phyloP scores from a whole-genome alignment of 2,797 vertebrate genomes.

The Tokudaia tokunoshimensis region DNA sequence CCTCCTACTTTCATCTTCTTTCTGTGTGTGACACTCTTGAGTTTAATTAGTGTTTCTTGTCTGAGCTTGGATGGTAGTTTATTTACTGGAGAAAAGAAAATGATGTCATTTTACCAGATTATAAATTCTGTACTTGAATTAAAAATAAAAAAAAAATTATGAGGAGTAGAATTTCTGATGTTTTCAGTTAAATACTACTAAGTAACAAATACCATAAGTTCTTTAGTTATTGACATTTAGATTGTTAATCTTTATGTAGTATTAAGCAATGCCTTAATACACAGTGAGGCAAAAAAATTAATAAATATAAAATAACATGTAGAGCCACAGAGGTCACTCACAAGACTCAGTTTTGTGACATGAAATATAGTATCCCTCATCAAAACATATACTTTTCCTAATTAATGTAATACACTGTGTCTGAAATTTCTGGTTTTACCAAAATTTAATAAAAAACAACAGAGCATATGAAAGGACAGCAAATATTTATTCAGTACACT shows the following conservation, averaged over 20 bases:
- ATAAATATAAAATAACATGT: not conserved
- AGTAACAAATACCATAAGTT: not conserved
- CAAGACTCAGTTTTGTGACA: not conserved
- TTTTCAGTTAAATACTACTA: not conserved
- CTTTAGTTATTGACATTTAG: not conserved
- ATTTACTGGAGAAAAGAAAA: not conserved
- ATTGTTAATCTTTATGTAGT: not conserved
- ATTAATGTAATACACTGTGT: not conserved
- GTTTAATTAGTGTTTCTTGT: not conserved
- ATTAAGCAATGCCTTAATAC: not conserved
- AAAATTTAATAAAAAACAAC: not conserved
- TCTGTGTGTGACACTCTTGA: not conserved
- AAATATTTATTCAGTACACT: not conserved
- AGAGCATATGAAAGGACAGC: not conserved
- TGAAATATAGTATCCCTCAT: not conserved
- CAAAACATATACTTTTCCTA: not conserved
- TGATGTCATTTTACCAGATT: not conserved
- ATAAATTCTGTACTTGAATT: not conserved
- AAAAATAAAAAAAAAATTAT: not conserved
- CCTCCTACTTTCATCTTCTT: not conserved
- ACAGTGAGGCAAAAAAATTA: not conserved
- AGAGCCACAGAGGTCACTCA: not conserved
- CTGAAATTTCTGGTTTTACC: not conserved
- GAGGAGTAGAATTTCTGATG: not conserved
- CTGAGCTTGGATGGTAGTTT: not conserved